Evolutionary conservation across 2,888 invertebrate species (phyloP).

Genomic region (Doris montereyensis): DNA sequence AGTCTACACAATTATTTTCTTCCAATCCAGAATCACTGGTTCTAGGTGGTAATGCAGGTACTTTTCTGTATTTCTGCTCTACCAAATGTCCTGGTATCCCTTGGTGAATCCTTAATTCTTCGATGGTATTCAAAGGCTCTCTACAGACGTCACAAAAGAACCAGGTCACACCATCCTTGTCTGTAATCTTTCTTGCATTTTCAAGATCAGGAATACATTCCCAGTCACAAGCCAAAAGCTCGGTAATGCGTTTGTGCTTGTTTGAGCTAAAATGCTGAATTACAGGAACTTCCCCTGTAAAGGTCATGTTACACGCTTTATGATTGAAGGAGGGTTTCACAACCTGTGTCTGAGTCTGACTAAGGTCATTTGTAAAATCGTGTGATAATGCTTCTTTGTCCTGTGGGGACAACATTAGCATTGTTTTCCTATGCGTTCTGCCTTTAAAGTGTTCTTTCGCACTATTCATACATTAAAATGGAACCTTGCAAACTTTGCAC

Average conservation of each 20-base stretch:
- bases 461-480: conserved; percentile 47
- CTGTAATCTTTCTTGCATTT: conserved; percentile 21
- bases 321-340: too few species aligned
- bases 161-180: conserved; percentile 45
- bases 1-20: too few species aligned
- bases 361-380: neutral
- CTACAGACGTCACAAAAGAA: conserved; percentile 54
- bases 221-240: conserved; percentile 8
- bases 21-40: neutral
- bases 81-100: conserved; percentile 49
- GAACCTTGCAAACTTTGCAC: conserved; percentile 51
- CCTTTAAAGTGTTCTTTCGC: conserved; percentile 51
- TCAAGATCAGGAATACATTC: neutral
- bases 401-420: neutral
- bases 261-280: conserved; percentile 55
- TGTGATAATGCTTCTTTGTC: neutral
- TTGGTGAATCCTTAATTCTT: conserved; percentile 51
- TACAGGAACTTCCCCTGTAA: conserved; percentile 57
- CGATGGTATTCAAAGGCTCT: conserved; percentile 50
- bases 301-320: conserved; percentile 52
- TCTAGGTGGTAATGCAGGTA: too few species aligned
- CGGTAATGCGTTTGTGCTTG: conserved; percentile 52
- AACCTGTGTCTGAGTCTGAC: conserved; percentile 26
- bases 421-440: conserved; percentile 49
- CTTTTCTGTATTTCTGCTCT: too few species aligned